Conservation (phyloP, 2,113 vertebrate species). For the Acrocephalus kingi region DNA sequence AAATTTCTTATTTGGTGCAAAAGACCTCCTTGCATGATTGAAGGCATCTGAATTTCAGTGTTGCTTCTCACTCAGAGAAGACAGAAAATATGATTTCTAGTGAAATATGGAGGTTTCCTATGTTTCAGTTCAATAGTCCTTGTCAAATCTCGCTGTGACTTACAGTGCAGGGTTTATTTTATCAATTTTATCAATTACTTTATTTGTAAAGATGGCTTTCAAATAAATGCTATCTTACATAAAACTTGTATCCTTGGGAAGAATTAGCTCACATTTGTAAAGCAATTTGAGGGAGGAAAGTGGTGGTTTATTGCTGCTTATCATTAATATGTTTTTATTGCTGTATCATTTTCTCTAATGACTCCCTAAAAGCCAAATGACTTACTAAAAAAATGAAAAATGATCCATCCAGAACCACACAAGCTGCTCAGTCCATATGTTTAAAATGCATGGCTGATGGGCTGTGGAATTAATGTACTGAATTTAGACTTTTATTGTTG, state of each 20-base stretch:
- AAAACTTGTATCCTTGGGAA: neutral
- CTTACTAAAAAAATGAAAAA: constrained; percentile 38
- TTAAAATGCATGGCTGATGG: neutral
- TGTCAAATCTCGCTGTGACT: neutral
- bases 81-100: neutral
- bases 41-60: neutral
- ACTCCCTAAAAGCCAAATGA: neutral
- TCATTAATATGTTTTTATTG: constrained; percentile 39
- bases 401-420: neutral
- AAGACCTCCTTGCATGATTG: neutral
- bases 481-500: neutral
- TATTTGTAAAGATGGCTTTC: neutral
- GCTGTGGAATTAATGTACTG: neutral
- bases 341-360: constrained; percentile 27
- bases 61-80: neutral
- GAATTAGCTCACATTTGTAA: neutral
- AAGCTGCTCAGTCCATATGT: constrained; percentile 32
- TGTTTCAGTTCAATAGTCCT: neutral
- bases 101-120: neutral
- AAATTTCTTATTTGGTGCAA: neutral
- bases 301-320: constrained; percentile 6
- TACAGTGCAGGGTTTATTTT: neutral
- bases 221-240: neutral
- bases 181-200: neutral
- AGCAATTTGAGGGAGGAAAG: neutral